Evolutionary conservation across 2,888 invertebrate species (phyloP).

Genomic region (Drosophila crucigera): DNA sequence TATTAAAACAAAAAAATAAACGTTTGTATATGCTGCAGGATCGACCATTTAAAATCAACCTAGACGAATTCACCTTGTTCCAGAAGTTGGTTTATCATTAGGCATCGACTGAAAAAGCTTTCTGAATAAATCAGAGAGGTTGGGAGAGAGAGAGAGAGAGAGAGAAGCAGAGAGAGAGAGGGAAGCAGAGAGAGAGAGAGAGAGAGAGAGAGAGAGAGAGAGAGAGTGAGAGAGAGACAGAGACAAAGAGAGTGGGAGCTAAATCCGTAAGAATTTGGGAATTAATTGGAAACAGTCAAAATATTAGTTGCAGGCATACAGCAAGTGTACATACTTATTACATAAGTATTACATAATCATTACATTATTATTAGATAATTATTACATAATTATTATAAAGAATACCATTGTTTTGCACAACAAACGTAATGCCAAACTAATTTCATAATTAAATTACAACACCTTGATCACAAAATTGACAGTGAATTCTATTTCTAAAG

Average conservation of each 20-base stretch:
- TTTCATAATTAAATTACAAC: too few relatives aligned
- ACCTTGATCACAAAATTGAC: background rate
- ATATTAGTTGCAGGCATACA: too few relatives aligned
- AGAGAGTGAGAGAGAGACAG: too few relatives aligned
- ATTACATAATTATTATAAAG: background rate
- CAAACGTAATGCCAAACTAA: too few relatives aligned
- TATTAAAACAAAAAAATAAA: conserved; percentile 33
- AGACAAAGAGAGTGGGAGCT: too few relatives aligned
- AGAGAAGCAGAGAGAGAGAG: too few relatives aligned
- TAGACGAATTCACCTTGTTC: background rate
- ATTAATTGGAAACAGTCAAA: too few relatives aligned
- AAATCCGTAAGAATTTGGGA: too few relatives aligned
- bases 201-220: too few relatives aligned
- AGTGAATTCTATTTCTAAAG: background rate
- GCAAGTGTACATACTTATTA: background rate
- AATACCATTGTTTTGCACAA: background rate
- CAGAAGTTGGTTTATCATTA: background rate
- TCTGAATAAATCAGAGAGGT: background rate
- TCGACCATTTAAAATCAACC: conserved; percentile 17
- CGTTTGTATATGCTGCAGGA: conserved; percentile 12
- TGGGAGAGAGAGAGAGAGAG: too few relatives aligned
- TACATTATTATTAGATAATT: background rate
- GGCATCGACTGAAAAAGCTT: background rate
- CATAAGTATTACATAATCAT: too few relatives aligned
- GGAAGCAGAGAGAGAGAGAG: too few relatives aligned